Evolutionary conservation across 2,888 invertebrate species (phyloP).

Genomic region (Drosophila leonis): DNA sequence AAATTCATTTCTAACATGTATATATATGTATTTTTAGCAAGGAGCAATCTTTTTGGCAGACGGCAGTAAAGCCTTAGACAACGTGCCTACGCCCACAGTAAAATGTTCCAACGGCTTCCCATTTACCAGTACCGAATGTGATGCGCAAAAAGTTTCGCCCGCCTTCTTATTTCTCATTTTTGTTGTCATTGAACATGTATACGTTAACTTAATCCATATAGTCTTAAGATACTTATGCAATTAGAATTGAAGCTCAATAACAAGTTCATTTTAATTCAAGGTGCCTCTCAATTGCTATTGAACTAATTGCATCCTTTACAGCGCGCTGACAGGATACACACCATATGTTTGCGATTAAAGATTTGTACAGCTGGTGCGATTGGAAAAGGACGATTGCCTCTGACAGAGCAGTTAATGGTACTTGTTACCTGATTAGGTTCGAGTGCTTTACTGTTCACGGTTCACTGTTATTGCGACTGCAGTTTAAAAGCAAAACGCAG

Average conservation of each 20-base stretch:
- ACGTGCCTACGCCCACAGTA: constrained; percentile 12
- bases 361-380: constrained; percentile 12
- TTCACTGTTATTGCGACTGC: constrained; percentile 10
- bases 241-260: constrained; percentile 59
- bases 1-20: neutral
- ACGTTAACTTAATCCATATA: constrained; percentile 53
- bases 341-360: constrained; percentile 55
- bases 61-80: constrained; percentile 54
- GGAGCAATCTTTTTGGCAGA: constrained; percentile 68
- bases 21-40: constrained; percentile 46
- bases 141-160: constrained; percentile 48
- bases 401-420: neutral
- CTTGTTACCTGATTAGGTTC: constrained; percentile 3
- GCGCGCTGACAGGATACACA: constrained; percentile 17
- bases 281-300: constrained; percentile 25
- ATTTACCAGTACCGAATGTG: constrained; percentile 47
- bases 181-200: constrained; percentile 30
- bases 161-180: constrained; percentile 24
- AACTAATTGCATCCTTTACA: constrained; percentile 51
- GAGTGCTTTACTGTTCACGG: neutral
- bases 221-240: constrained; percentile 44
- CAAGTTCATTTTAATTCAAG: constrained; percentile 70
- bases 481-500: neutral
- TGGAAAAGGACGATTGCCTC: neutral
- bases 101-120: constrained; percentile 35